Percentiles rank a stretch among this genome's conserved stretches.
Evolutionary conservation across 2,888 invertebrate genomes (phyloP).

Genomic region (Pteria penguin): DNA sequence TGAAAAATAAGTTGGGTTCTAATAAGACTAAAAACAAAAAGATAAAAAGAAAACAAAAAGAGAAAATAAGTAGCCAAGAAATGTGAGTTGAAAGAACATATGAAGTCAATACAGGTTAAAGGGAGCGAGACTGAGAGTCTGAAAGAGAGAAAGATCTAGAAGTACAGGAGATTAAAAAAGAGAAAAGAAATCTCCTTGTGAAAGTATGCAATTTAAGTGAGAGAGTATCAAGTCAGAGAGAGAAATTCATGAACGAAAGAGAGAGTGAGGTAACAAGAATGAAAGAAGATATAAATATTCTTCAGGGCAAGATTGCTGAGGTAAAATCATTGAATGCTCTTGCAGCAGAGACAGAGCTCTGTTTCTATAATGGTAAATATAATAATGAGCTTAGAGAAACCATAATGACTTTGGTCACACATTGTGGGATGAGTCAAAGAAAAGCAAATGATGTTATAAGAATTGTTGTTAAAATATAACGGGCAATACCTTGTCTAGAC

Average conservation of each 20-base stretch:
- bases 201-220: neutral
- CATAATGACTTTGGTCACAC: constrained; percentile 32
- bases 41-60: neutral
- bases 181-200: neutral
- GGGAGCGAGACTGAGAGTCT: neutral
- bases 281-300: neutral
- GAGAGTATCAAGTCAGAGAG: too few relatives aligned
- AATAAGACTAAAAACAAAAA: neutral
- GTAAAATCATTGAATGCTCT: neutral
- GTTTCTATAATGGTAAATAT: neutral
- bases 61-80: neutral
- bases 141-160: neutral
- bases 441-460: constrained; percentile 31
- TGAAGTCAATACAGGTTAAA: neutral
- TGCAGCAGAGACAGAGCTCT: neutral
- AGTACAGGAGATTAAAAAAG: neutral
- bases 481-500: constrained; percentile 32
- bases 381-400: constrained; percentile 10
- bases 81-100: neutral
- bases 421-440: constrained; percentile 35
- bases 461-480: constrained; percentile 30
- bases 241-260: neutral
- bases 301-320: neutral
- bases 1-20: neutral
- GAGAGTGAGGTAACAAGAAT: neutral